A percentile compares a stretch with the other conserved stretches of the same genome.
phyloP scores from a whole-genome alignment of 2,888 invertebrate species.

The Tholera decimalis region DNA sequence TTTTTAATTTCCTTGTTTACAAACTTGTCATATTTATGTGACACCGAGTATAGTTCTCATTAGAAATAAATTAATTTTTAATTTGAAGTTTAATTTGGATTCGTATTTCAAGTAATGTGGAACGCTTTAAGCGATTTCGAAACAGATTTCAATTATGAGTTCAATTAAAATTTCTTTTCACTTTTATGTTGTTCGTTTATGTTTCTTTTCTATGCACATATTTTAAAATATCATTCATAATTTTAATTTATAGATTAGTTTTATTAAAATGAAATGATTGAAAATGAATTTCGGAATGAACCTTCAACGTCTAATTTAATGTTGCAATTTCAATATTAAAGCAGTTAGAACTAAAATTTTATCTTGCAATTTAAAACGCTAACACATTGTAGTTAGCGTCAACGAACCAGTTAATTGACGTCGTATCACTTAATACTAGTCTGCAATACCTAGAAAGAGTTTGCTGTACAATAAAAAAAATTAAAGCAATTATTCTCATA shows the following conservation, averaged over 20 bases:
- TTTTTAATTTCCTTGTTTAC: conserved; percentile 47
- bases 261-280: too few relatives aligned
- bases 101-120: conserved; percentile 14
- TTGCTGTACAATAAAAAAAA: conserved; percentile 54
- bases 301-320: conserved; percentile 2
- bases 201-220: neutral
- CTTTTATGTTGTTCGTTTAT: conserved; percentile 14
- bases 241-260: neutral
- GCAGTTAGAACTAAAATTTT: conserved; percentile 19
- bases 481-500: conserved; percentile 66
- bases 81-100: conserved; percentile 34
- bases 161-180: conserved; percentile 14
- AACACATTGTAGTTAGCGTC: conserved; percentile 20
- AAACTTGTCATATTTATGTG: conserved; percentile 48
- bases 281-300: too few relatives aligned
- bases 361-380: conserved; percentile 15
- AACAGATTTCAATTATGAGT: conserved; percentile 20
- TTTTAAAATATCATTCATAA: neutral
- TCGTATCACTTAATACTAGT: conserved; percentile 51
- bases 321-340: conserved; percentile 14
- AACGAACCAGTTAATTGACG: conserved; percentile 35
- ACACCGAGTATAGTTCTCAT: conserved; percentile 31
- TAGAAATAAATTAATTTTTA: conserved; percentile 48
- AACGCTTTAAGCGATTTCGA: conserved; percentile 15
- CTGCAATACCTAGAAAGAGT: conserved; percentile 40